These are phyloP conservation scores for Drosophila setosimentum DNA, from an alignment of 2,888 invertebrate genomes.

Conservation along the genomic window DNA sequence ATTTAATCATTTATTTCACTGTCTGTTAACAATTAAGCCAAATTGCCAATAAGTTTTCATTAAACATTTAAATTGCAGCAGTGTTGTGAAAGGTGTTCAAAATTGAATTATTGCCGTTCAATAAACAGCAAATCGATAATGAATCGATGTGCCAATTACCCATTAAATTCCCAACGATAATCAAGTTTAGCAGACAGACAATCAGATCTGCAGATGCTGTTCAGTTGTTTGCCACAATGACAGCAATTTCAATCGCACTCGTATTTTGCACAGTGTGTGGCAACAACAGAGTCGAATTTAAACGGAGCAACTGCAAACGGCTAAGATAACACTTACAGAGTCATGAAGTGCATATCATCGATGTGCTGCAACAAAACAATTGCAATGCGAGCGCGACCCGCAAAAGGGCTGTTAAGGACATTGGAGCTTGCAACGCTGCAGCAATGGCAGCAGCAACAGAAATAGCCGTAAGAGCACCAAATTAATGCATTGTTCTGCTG, in stretches of 20 bases:
- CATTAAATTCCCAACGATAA: slow-evolving; percentile 24
- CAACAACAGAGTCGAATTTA: slow-evolving; percentile 59
- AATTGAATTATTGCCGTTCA: slow-evolving; percentile 33
- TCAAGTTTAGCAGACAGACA: slow-evolving; percentile 25
- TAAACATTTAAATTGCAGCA: background rate
- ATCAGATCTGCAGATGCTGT: slow-evolving; percentile 2
- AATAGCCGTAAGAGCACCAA: slow-evolving; percentile 21
- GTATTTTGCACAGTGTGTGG: slow-evolving; percentile 36
- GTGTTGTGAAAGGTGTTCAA: background rate
- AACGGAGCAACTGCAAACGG: slow-evolving; percentile 41
- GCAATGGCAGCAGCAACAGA: background rate
- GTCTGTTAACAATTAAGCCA: background rate
- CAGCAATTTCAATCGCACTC: slow-evolving; percentile 67
- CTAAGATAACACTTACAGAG: slow-evolving; percentile 64
- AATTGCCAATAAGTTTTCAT: slow-evolving; percentile 8
- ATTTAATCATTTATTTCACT: slow-evolving; percentile 2
- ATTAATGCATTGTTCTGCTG: slow-evolving; percentile 70
- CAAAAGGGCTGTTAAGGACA: slow-evolving; percentile 28
- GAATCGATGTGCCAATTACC: background rate
- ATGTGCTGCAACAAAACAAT: slow-evolving; percentile 66
- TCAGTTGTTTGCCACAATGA: background rate
- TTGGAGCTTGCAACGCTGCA: slow-evolving; percentile 5
- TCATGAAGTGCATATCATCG: slow-evolving; percentile 71
- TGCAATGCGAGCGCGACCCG: slow-evolving; percentile 50
- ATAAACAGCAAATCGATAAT: slow-evolving; percentile 37